Evolutionary conservation across 2,797 vertebrate species (phyloP), one percentile per base, ranked within the genome.

Genomic region (Carduelis carduelis): DNA sequence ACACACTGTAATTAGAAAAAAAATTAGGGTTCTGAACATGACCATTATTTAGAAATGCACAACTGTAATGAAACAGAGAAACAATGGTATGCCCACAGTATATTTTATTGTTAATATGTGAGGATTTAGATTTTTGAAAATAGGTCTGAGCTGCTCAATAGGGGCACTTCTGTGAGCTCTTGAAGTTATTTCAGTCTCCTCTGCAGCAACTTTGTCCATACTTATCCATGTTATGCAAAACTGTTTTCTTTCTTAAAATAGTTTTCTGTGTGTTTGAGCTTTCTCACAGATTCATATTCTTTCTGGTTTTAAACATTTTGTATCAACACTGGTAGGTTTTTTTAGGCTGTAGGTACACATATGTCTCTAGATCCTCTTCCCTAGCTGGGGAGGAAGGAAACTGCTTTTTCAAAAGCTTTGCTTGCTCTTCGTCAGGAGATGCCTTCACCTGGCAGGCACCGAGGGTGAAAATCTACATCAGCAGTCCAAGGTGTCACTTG

Each of bases 161-260:
- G 35, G 4, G 61, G 6, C n/a, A 34, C 44, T 87, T 84, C 43
- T 78, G 6, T 66, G 61, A 75, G 24, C 44, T 78, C 60, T 74
- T 41, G 11, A 55, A 88, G 23, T 84, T 72, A 59, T 77, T 94
- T 80, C 53, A 32, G 27, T 91, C 19, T 83, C 23, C 60, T 88
- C 61, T 90, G 74, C 53, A 75, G 13, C 19, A 81, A 7, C 63
- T 72, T 72, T 76, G n/a, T 83, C 50, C 39, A 41, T 75, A 76
- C 59, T 86, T 94, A 78, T n/a, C 39, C 59, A 47, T 34, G 35
- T 86, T 84, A 81, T 44, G 32, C 59, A 91, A 79, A 91, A 90
- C 57, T 77, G 46, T 86, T 88, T 95, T 76, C 53, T 76, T 65
- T 69, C 55, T 71, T 86, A 82, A 93, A 92, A 84, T 77, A 83